Evolutionary conservation across 1,140 invertebrate species (phyloP), one percentile per base, ranked within the genome.

Genomic region (Sarcophaga bullata): DNA sequence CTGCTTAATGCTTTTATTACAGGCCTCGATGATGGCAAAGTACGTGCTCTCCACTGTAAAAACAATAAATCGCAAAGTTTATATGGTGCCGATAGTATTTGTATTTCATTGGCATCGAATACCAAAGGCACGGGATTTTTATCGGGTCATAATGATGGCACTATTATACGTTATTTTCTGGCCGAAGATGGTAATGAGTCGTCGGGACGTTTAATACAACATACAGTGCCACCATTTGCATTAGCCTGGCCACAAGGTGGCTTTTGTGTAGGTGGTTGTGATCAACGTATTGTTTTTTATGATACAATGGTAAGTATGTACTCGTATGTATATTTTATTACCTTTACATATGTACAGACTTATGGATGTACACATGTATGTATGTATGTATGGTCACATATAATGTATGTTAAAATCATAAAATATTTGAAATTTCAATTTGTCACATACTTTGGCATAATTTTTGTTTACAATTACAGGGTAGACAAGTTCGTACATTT

Each of bases 11-110:
- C 25, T 73, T 52, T n/a, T n/a, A n/a, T 17, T 73, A 0, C 48
- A 90, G 89, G 89, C 1, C 84, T 90, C 0, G 89, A 90, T 25
- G 97, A 98, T 92, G 97, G 97, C 78, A 98, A 97, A 91, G 95
- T 98, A 62, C 93, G 95, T 58, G 93, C 93, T 2, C 89, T 93
- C 85, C 94, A 94, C 88, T 94, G 92, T 84, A 98, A 97, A 88
- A 95, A 95, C 17, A 98, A 99, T 90, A 99, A 99, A 90, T 95
- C 95, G 0, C 95, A 96, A 82, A 97, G 96, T 15, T 91, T 98
- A 0, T 98, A 96, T 86, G 93, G 94, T 6, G 94, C 96, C 5
- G 95, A 97, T 76, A 95, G 95, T 6, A 95, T 94, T 90, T 95
- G 96, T 72, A 94, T 97, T 19, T 93, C 96, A 8, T 86, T 98